Evolutionary conservation across 2,797 vertebrate species (phyloP).

Genomic region (Tadarida brasiliensis): DNA sequence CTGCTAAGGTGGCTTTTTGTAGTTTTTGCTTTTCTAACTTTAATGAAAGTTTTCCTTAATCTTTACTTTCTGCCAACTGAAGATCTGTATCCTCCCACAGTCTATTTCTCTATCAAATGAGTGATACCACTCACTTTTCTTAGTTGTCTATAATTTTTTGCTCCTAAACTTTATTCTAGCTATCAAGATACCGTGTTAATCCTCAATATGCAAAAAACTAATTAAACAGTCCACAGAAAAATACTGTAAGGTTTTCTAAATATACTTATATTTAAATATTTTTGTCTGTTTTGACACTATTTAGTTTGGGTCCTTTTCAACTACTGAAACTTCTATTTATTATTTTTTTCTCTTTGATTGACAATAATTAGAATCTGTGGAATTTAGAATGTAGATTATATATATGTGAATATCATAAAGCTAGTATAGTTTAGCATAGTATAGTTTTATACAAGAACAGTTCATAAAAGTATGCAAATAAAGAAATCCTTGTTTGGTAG

Average conservation of each 20-base stretch:
- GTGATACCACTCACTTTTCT: neutral
- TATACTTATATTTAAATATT: neutral
- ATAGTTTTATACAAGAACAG: slow-evolving; percentile 9
- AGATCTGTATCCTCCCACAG: neutral
- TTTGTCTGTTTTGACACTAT: slow-evolving; percentile 18
- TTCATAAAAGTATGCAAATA: neutral
- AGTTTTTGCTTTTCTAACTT: neutral
- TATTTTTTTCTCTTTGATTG: neutral
- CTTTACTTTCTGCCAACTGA: neutral
- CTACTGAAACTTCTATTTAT: neutral
- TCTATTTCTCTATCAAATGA: neutral
- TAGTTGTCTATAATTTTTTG: neutral
- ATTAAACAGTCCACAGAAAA: neutral
- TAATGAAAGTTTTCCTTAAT: slow-evolving; percentile 2
- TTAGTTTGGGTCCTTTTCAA: neutral
- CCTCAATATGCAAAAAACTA: neutral
- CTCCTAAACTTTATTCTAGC: neutral
- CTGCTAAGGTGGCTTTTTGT: neutral
- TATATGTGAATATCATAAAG: neutral
- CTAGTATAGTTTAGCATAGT: neutral
- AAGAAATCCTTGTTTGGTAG: neutral
- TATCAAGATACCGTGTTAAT: neutral
- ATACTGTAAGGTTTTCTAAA: neutral
- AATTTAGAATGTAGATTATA: slow-evolving; percentile 15
- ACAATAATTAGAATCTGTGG: neutral